Percentiles rank a stretch among this genome's conserved stretches.
Conservation (phyloP, 2,888 invertebrate genomes). For the Coenonympha glycerion region DNA sequence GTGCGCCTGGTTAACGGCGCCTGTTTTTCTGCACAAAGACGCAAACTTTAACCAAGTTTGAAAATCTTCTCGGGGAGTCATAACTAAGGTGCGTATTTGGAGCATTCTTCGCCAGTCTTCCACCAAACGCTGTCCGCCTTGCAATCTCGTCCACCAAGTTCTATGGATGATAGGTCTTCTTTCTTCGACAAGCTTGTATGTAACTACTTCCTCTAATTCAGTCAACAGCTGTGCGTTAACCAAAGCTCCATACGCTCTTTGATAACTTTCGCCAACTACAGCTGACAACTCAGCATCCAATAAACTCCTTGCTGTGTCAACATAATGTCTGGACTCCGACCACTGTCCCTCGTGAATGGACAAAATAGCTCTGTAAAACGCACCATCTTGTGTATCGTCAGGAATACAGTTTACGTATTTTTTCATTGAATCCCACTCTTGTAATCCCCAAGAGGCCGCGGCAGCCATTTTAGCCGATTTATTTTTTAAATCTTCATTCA, state of each 20-base stretch:
- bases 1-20: conserved; percentile 89
- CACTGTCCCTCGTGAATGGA: conserved; percentile 89
- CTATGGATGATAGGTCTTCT: conserved; percentile 84
- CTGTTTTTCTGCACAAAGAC: conserved; percentile 95
- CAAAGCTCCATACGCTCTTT: conserved; percentile 94
- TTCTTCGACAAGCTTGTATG: conserved; percentile 96
- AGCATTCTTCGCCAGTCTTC: conserved; percentile 99
- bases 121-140: conserved; percentile 94
- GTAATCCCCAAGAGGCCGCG: conserved; percentile 96
- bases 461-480: conserved; percentile 92
- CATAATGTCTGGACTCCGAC: conserved; percentile 82
- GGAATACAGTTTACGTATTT: conserved; percentile 91
- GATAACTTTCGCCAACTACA: conserved; percentile 96
- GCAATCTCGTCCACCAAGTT: conserved; percentile 97
- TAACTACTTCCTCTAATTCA: conserved; percentile 98
- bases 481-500: conserved; percentile 65
- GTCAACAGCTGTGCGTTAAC: conserved; percentile 97
- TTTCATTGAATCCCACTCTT: conserved; percentile 96
- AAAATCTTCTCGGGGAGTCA: conserved; percentile 94
- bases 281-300: conserved; percentile 96
- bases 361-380: conserved; percentile 95
- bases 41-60: conserved; percentile 98
- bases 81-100: conserved; percentile 93
- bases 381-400: conserved; percentile 93
- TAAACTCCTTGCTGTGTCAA: conserved; percentile 93